Base-by-base conservation (phyloP, 2,113 vertebrate species). In the Empidonax traillii region DNA sequence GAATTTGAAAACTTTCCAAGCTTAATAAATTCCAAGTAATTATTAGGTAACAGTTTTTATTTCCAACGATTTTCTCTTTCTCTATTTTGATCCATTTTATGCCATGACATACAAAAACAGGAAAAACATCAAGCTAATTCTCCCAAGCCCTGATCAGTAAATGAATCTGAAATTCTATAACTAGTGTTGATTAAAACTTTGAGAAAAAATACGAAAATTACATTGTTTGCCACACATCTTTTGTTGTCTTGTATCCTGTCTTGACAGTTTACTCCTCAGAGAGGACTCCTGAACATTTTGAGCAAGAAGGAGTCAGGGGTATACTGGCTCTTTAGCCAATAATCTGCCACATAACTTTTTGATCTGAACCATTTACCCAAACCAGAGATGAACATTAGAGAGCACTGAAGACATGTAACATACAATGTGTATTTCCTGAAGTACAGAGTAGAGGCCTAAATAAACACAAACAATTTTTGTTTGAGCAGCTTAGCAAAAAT, bases 41-140 rank as follows among this genome's bases (percentile, higher is more conserved):
- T 72, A 67, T 15, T 37, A 52, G 33, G 20, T 41, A 89, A 61
- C 56, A 43, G 19, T 13, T 76, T 81, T 71, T 85, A 81, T 19
- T 13, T 37, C 28, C 31, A 74, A 17, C 15, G 9, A 65, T 72
- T 69, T 90, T 78, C 41, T 78, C 12, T 87, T 92, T 65, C 78
- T 76, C 18, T 52, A 1, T 24, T 75, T 20, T 25, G 56, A 43
- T 30, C 56, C 10, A 19, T 78, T 82, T 76, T 43, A 87, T 46
- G 20, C 9, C 66, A 52, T 18, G 17, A n/a, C 31, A 55, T 8
- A 21, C 0, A 0, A 94, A 87, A n/a, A 52, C 1, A 74, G 11
- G 14, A 78, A 27, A 74, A 78, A 49, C 22, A 87, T 41, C 31
- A 43, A 28, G 31, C 24, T 78, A 31, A 59, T 67, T 41, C 27